These are phyloP conservation scores for Nymphicus hollandicus DNA, from an alignment of 2,113 vertebrate genomes.

Conservation along the genomic window DNA sequence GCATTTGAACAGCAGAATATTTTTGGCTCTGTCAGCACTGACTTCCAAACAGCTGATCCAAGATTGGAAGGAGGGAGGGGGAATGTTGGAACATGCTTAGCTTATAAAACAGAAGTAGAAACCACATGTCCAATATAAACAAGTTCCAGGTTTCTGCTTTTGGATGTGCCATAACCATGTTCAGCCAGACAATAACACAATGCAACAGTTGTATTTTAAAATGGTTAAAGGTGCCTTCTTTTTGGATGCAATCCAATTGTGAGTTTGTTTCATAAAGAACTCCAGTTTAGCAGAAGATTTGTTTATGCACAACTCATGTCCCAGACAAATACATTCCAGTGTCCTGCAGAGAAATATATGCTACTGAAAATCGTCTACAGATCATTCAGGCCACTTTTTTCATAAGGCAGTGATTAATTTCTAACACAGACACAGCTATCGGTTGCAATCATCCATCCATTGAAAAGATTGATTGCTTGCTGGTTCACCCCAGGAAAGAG, in stretches of 20 bases:
- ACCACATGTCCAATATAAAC: slow-evolving; percentile 35
- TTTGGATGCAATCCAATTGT: neutral
- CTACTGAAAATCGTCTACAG: neutral
- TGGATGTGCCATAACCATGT: slow-evolving; percentile 1
- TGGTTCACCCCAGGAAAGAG: neutral
- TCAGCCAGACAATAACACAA: slow-evolving; percentile 48
- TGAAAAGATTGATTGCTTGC: neutral
- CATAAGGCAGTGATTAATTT: neutral
- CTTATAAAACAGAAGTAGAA: slow-evolving; percentile 60
- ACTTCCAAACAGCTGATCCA: slow-evolving; percentile 58
- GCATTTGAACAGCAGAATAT: neutral
- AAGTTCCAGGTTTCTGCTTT: slow-evolving; percentile 45
- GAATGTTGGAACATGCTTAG: slow-evolving; percentile 17
- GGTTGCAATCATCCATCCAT: neutral
- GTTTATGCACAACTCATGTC: neutral
- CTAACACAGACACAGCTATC: neutral
- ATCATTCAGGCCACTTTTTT: neutral
- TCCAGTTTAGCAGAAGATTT: neutral
- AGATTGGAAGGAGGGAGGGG: neutral
- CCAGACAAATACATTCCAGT: neutral
- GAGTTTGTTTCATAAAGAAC: neutral
- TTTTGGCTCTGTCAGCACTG: neutral
- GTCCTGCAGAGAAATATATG: neutral
- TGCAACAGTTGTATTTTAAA: slow-evolving; percentile 8
- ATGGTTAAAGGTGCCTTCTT: slow-evolving; percentile 10